These are phyloP conservation scores for Hyperoplus lanceolatus DNA, from an alignment of 2,797 vertebrate species.

Conservation along the genomic window DNA sequence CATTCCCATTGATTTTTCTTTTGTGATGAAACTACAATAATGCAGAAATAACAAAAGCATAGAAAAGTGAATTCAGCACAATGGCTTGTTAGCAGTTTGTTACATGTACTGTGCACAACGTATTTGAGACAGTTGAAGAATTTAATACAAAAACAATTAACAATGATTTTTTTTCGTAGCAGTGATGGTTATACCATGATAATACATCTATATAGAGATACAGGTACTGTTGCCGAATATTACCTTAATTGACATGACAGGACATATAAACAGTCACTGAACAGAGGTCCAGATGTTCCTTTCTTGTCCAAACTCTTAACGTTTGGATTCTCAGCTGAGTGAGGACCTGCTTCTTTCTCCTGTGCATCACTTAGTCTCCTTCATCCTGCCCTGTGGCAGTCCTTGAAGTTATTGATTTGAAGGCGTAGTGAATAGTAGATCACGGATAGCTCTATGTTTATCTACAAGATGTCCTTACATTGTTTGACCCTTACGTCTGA, in stretches of 20 bases:
- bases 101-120: neutral
- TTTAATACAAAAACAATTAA: slow-evolving; percentile 2
- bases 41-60: slow-evolving; percentile 1
- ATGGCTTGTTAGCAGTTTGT: neutral
- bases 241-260: neutral
- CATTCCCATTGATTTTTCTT: slow-evolving; percentile 25
- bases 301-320: slow-evolving; percentile 6
- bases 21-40: neutral
- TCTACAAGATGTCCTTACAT: slow-evolving; percentile 7
- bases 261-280: slow-evolving; percentile 11
- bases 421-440: slow-evolving; percentile 58
- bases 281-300: neutral
- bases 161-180: neutral
- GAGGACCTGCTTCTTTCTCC: slow-evolving; percentile 18
- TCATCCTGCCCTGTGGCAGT: slow-evolving; percentile 37
- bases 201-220: neutral
- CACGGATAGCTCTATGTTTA: slow-evolving; percentile 28
- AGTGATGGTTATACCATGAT: neutral
- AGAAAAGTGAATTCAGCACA: slow-evolving; percentile 16
- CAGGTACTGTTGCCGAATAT: no score
- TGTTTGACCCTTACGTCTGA: slow-evolving; percentile 2
- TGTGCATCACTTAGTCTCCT: slow-evolving; percentile 47
- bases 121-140: neutral
- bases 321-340: slow-evolving; percentile 10
- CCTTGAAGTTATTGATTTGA: slow-evolving; percentile 55